Conservation (phyloP, 64 coral and sea anemone species). For the Trachythela sp. region DNA sequence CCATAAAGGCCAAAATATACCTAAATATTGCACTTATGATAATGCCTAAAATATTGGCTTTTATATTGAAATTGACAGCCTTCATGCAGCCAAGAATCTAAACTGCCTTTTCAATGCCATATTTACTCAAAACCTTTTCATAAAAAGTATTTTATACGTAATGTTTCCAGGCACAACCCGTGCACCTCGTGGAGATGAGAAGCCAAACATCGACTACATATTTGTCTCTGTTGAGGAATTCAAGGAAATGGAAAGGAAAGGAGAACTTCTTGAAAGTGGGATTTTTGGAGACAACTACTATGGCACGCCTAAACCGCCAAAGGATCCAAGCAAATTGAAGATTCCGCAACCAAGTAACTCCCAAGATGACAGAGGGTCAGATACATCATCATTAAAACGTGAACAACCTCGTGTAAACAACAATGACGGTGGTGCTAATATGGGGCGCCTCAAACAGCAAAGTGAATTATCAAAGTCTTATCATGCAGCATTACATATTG, state of each 20-base stretch:
- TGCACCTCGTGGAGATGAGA: slow-evolving; percentile 65
- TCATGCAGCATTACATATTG: neutral
- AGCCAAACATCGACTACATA: slow-evolving; percentile 79
- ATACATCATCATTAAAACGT: neutral
- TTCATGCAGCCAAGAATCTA: too few relatives aligned
- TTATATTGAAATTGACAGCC: too few relatives aligned
- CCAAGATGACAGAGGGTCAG: neutral
- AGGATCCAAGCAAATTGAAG: slow-evolving; percentile 34
- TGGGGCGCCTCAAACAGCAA: neutral
- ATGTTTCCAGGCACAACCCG: slow-evolving; percentile 77
- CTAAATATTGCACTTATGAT: too few relatives aligned
- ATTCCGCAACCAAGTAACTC: neutral
- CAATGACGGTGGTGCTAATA: neutral
- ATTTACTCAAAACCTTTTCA: too few relatives aligned
- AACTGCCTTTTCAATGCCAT: too few relatives aligned
- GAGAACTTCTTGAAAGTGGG: slow-evolving; percentile 72
- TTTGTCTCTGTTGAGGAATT: slow-evolving; percentile 77
- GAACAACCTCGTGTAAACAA: neutral
- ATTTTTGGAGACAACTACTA: slow-evolving; percentile 91
- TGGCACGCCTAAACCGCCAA: slow-evolving; percentile 95
- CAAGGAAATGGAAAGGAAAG: slow-evolving; percentile 62
- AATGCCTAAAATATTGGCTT: too few relatives aligned
- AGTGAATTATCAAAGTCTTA: neutral
- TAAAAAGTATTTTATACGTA: neutral
- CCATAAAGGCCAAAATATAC: too few relatives aligned